phyloP scores from a whole-genome alignment of 2,113 vertebrate species.

The Melanocharis versteri region DNA sequence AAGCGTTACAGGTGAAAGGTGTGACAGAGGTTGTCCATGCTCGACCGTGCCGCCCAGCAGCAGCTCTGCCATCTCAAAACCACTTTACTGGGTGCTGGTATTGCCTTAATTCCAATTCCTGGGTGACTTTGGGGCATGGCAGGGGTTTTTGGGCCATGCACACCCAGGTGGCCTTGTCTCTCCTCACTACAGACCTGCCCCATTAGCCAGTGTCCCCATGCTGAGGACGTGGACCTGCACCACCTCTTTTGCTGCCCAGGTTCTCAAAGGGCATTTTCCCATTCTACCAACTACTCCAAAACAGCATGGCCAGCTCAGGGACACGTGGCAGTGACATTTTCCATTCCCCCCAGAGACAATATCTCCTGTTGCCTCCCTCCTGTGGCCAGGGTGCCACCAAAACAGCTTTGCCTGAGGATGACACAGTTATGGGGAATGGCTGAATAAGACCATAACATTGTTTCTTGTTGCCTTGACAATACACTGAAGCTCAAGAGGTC shows the following conservation, averaged over 20 bases:
- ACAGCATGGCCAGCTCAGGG: neutral
- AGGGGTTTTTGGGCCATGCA: accelerated
- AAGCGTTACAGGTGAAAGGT: neutral
- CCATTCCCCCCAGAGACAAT: neutral
- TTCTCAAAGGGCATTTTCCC: neutral
- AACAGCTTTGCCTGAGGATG: neutral
- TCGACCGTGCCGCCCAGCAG: accelerated
- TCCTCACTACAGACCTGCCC: neutral
- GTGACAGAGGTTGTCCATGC: neutral
- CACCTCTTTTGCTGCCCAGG: neutral
- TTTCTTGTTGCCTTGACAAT: constrained; percentile 29
- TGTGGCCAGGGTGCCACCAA: neutral
- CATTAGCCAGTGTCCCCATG: accelerated
- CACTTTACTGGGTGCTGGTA: neutral
- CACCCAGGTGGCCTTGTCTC: neutral
- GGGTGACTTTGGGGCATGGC: accelerated
- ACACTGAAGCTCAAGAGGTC: neutral
- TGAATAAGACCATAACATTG: neutral
- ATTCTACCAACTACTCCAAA: neutral
- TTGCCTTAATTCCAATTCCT: neutral
- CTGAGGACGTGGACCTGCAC: accelerated
- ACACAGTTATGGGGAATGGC: neutral
- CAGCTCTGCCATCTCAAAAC: neutral
- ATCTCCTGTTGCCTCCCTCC: neutral
- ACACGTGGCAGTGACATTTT: neutral